A percentile compares a stretch with the other conserved stretches of the same genome.
Conservation (phyloP, 2,888 invertebrate species). For the Bruchidius siliquastri region DNA sequence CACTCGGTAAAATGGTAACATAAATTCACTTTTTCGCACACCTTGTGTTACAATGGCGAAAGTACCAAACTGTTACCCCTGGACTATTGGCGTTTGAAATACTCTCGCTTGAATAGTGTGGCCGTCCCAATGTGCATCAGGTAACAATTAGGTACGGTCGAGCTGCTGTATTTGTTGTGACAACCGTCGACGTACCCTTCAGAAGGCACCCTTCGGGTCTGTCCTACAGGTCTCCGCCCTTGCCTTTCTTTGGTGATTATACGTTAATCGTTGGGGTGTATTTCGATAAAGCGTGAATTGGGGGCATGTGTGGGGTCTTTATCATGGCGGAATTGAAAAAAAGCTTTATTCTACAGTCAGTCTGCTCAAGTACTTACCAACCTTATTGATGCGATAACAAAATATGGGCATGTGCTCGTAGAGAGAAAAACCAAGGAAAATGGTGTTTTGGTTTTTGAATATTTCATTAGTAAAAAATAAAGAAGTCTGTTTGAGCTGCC, state of each 20-base stretch:
- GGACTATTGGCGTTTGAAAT: background rate
- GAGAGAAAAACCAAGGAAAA: too few relatives aligned
- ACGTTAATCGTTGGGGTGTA: background rate
- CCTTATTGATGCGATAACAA: too few relatives aligned
- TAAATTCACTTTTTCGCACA: too few relatives aligned
- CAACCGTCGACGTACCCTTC: background rate
- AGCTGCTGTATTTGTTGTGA: background rate
- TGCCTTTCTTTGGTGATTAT: background rate
- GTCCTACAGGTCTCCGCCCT: background rate
- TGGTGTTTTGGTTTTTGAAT: too few relatives aligned
- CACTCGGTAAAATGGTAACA: too few relatives aligned
- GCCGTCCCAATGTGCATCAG: background rate
- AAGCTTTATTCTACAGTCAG: too few relatives aligned
- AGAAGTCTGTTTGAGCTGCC: too few relatives aligned
- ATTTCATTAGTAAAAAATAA: too few relatives aligned
- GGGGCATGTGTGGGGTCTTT: background rate
- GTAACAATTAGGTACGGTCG: background rate
- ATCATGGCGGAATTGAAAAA: background rate
- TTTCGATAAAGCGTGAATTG: background rate
- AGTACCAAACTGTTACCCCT: too few relatives aligned
- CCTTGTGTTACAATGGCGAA: too few relatives aligned
- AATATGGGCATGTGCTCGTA: too few relatives aligned
- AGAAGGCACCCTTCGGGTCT: background rate
- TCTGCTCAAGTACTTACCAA: too few relatives aligned
- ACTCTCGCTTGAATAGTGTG: background rate